Evolutionary conservation across 2,113 vertebrate genomes (phyloP).

Genomic region (Malurus melanocephalus): DNA sequence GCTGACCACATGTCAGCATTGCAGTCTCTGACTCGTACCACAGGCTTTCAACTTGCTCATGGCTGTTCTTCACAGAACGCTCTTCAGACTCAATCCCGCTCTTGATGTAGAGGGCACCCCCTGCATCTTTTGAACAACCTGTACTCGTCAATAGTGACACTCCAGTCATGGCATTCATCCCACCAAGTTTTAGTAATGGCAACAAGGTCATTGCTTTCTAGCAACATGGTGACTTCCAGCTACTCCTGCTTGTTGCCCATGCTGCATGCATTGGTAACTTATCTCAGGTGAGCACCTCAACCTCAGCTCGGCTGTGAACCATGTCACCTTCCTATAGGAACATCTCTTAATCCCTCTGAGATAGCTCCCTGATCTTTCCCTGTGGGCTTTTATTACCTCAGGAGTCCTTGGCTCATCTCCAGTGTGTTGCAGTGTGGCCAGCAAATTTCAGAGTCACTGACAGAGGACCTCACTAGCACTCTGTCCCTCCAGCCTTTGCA

Average conservation of each 20-base stretch:
- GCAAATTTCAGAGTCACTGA: neutral
- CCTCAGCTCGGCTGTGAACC: neutral
- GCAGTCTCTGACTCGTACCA: neutral
- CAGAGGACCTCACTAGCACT: no score
- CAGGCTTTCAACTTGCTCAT: neutral
- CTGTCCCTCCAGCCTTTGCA: neutral
- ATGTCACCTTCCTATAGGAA: neutral
- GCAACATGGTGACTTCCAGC: neutral
- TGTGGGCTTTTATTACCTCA: neutral
- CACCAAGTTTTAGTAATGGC: neutral
- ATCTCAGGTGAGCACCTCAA: neutral
- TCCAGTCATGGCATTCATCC: neutral
- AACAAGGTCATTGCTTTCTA: neutral
- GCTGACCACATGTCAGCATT: neutral
- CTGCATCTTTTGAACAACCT: neutral
- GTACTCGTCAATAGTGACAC: neutral
- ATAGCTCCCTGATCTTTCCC: neutral
- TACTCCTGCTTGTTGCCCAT: neutral
- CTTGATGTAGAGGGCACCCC: neutral
- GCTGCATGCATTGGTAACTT: neutral
- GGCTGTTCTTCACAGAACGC: neutral
- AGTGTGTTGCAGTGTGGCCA: neutral
- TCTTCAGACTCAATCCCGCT: neutral
- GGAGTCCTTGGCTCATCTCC: neutral
- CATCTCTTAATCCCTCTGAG: neutral